Evolutionary conservation across 2,113 vertebrate species (phyloP), one percentile per base, ranked within the genome.

Genomic region (Pteronura brasiliensis): DNA sequence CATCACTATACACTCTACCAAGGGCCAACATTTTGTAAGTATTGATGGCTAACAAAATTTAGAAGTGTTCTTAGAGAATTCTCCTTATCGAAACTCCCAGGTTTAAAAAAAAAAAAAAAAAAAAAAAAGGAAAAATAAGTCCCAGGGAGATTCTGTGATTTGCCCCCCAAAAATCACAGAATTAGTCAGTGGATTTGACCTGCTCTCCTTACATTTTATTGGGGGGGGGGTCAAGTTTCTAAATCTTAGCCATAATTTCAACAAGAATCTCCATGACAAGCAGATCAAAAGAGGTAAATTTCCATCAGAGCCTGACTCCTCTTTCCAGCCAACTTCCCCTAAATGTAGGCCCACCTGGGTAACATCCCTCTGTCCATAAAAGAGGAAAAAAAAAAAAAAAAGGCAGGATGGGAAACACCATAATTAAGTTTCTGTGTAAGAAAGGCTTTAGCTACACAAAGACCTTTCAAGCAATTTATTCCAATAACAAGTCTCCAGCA

Each of bases 391-490:
- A 88, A 44, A 15, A 88, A 76, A 8, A 92, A 59, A 88, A 77
- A 13, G 10, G 79, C 34, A 79, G 91, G 20, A 67, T 13, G 23
- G 71, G 83, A 72, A 87, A 76, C 44, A 67, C 7, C 27, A 49
- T 65, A 39, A 93, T 86, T 42, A 88, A 85, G 47, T 86, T 76
- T 96, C 94, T 90, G 20, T 25, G 27, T 93, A 84, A 97, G 88
- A 94, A 91, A 89, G 61, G 9, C 42, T 84, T 57, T 44, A 65
- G 47, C 61, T 49, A 47, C 93, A 52, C 49, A 76, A 83, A 95
- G 79, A 57, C 18, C 74, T 81, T 61, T 87, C 59, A n/a, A 85
- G n/a, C 21, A 34, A 91, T 44, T 61, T 84, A 63, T 21, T 15
- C 63, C 83, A 84, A 4, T 11, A 90, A 49, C 65, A 84, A 74